Evolutionary conservation across 2,888 invertebrate species (phyloP), one percentile per base, ranked within the genome.

Genomic region (Xylocampa areola): DNA sequence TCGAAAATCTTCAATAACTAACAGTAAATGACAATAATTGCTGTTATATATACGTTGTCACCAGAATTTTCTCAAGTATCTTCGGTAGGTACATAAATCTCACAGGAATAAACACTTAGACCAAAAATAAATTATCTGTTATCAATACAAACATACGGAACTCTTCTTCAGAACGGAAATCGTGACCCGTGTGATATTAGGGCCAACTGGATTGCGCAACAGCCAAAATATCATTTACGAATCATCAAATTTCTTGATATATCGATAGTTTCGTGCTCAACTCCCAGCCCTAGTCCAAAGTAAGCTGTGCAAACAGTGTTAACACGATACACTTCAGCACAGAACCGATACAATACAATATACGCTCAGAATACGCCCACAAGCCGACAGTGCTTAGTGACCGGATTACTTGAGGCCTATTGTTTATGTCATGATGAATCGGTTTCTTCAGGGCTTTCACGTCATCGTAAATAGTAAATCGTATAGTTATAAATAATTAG

Each of bases 271-370:
- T 19, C n/a, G 8, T 14, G 1, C 14, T 1, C 6, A 10, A 19
- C 5, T 43, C 43, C 35, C 61, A 47, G 1, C 61, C 10, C 53
- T 66, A 29, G 6, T 3, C 2, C 7, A n/a, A 14, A 13, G 19
- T 33, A 10, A 29, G 47, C 25, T 57, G 43, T 39, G 29, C 47
- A 47, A 60, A 66, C 60, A 66, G 19, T 53, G 48, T 53, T 35
- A 60, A 52, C 60, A 52, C 33, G 52, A 59, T 65, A 58, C 35
- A 32, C 35, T 43, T 10, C 43, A 11, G 19, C 30, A 19, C 44
- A 36, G 21, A 11, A 19, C 17, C 47, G 4, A 47, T 47, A 47
- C 32, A n/a, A 23, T 16, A 25, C 27, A 7, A 10, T 48, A 43
- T 6, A 29, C 19, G 40, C 60, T 4, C 11, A 36, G 27, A 36